Evolutionary conservation across 2,113 vertebrate genomes (phyloP).

Genomic region (Pluvianellus socialis): DNA sequence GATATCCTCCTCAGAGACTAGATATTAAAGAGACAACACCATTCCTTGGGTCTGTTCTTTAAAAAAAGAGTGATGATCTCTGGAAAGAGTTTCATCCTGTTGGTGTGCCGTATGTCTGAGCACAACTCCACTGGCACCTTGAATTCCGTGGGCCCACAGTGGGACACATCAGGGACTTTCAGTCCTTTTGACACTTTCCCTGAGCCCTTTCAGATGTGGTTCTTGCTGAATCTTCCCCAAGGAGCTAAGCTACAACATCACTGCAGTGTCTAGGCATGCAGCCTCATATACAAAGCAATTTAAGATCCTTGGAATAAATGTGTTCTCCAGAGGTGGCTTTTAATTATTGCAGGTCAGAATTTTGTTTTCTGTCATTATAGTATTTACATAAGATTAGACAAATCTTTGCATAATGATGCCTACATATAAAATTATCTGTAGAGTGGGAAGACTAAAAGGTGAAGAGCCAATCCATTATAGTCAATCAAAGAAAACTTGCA

Average conservation of each 20-base stretch:
- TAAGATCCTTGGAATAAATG: background rate
- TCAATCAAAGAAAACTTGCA: background rate
- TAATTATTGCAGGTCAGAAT: background rate
- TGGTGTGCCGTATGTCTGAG: background rate
- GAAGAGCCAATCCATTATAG: background rate
- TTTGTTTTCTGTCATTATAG: background rate
- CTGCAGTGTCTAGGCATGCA: background rate
- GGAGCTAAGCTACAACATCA: background rate
- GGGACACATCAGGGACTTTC: background rate
- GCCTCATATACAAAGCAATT: background rate
- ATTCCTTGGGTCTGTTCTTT: background rate
- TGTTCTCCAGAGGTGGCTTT: background rate
- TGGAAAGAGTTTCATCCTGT: background rate
- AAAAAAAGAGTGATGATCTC: background rate
- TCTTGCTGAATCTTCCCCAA: background rate
- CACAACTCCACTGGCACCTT: background rate
- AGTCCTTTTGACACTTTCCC: background rate
- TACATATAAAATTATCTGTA: background rate
- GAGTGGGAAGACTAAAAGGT: background rate
- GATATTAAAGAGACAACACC: background rate
- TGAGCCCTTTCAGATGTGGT: background rate
- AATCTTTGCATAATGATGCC: background rate
- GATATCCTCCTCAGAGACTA: background rate
- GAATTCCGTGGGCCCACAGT: background rate
- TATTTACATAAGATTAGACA: background rate